Base-by-base conservation (phyloP, 53 echinoderm and acorn worm genomes). In the Arbacia lixula region DNA sequence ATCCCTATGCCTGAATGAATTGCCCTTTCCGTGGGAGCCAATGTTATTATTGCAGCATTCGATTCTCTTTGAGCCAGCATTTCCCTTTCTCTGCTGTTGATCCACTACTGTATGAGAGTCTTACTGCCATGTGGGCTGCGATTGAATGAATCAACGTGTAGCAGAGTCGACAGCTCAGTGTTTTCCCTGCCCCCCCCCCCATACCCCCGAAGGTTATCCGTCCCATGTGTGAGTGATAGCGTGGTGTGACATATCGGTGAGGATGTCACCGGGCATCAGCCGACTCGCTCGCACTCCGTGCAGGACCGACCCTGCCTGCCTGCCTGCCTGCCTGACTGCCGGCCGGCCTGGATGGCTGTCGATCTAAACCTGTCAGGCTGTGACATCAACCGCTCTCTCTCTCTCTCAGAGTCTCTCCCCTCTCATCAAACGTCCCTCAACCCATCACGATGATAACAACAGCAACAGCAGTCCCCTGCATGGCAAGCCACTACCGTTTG, bases 381-480 rank as follows among this genome's bases (percentile, higher is more conserved):
- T 71, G 71, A 42, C 71, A 71, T 71, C 29, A 40, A 71, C 46
- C 50, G 71, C 43, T 14, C 6, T 14, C 46, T 10, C 8, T 46
- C 46, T 46, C 46, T 14, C 46, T 46, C 46, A 10, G 46, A 14
- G 14, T 46, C 46, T 46, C 8, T 46, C 46, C 25, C 46, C 42
- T 41, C 68, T 19, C 49, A 42, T 38, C 42, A 42, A 46, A 69
- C 39, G 42, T 41, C 42, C 71, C 71, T 43, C 11, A 71, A 71
- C 42, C 39, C 71, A 40, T 46, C 46, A n/a, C 8, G 71, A 40
- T 71, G 71, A 71, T 71, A 71, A 71, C 71, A 71, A 71, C 71
- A 46, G 71, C 71, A 40, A 12, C 14, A 29, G 24, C 66, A 66
- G 28, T 66, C 24, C 71, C 71, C 41, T 42, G 71, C 71, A 46